Evolutionary conservation across 2,113 vertebrate genomes (phyloP).

Genomic region (Cryptoleucopteryx plumbea): DNA sequence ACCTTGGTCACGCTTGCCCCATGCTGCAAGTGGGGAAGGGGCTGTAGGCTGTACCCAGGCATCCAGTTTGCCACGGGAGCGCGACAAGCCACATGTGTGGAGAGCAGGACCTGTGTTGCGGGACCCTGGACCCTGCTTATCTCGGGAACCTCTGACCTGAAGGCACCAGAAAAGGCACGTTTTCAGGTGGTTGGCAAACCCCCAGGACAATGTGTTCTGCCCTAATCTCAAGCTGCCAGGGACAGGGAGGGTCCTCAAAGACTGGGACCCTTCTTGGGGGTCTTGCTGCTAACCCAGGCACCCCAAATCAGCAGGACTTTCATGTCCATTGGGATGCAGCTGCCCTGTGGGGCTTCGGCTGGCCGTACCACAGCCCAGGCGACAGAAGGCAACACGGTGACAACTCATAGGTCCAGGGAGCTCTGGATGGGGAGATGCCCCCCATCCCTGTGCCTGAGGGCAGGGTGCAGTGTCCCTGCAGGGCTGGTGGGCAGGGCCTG

Average conservation of each 20-base stretch:
- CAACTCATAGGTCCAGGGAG: background rate
- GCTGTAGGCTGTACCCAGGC: background rate
- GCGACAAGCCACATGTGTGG: accelerated
- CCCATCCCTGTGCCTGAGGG: background rate
- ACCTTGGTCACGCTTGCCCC: background rate
- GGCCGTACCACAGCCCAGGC: background rate
- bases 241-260: background rate
- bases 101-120: too few relatives aligned
- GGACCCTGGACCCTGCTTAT: background rate
- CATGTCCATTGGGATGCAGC: background rate
- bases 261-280: background rate
- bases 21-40: background rate
- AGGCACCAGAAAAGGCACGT: background rate
- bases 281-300: background rate
- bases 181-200: background rate
- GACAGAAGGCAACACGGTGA: background rate
- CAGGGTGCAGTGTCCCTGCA: background rate
- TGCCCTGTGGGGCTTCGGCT: background rate
- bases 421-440: background rate
- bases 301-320: background rate
- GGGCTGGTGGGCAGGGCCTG: background rate
- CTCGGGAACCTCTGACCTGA: background rate
- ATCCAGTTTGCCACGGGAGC: accelerated
- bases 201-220: background rate
- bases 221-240: background rate